A percentile compares a stretch with the other conserved stretches of the same genome.
phyloP scores from a whole-genome alignment of 2,888 invertebrate species.

The Patella pellucida region DNA sequence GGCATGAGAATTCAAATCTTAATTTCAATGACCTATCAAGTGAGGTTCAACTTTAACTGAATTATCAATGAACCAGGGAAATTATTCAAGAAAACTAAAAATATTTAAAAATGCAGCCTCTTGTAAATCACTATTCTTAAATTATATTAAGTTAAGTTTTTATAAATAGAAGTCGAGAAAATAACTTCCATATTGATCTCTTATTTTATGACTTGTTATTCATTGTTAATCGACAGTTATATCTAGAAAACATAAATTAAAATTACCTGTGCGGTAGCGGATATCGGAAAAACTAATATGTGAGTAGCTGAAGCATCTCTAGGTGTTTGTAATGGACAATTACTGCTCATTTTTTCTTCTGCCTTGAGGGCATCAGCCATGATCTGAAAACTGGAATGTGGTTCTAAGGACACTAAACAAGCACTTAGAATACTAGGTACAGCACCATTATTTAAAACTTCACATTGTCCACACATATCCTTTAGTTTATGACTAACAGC shows the following conservation, averaged over 20 bases:
- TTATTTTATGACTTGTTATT: no score
- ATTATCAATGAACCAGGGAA: no score
- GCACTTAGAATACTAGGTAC: constrained; percentile 95
- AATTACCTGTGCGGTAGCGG: constrained; percentile 66
- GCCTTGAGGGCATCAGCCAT: constrained; percentile 68
- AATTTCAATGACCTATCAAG: no score
- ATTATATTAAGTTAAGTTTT: no score
- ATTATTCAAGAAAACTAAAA: no score
- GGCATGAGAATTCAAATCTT: no score
- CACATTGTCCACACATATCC: constrained; percentile 91
- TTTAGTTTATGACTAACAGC: constrained; percentile 89
- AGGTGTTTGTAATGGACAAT: constrained; percentile 84
- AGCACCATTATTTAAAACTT: constrained; percentile 81
- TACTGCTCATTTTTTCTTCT: constrained; percentile 67
- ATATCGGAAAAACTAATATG: constrained; percentile 98
- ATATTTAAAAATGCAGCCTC: no score
- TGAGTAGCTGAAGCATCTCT: constrained; percentile 97
- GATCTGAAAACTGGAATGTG: constrained; percentile 84
- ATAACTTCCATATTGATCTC: no score
- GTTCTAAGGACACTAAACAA: constrained; percentile 96
- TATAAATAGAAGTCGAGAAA: no score
- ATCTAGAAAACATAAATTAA: not conserved
- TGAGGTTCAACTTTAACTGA: no score
- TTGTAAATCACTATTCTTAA: no score
- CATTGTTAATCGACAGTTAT: no score